Conservation (phyloP, 2,797 vertebrate genomes). For the Astyanax mexicanus region DNA sequence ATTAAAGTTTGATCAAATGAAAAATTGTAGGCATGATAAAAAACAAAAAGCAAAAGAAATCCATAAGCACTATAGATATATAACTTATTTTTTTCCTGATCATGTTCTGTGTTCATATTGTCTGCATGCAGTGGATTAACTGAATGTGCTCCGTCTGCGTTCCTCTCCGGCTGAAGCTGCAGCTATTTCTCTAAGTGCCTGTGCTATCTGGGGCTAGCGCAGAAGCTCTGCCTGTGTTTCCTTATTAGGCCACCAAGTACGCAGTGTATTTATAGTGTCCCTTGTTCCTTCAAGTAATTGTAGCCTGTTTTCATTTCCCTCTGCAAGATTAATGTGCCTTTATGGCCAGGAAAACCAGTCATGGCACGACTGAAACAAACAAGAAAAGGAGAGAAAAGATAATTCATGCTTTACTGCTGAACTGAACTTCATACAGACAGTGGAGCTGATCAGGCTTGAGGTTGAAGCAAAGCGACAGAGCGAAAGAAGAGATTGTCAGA, state of each 20-base stretch:
- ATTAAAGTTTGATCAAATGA: too few species aligned
- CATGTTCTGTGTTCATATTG: neutral
- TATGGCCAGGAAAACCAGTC: slow-evolving; percentile 7
- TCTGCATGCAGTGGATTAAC: slow-evolving; percentile 1
- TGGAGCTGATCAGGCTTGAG: neutral
- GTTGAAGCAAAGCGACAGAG: neutral
- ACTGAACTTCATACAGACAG: neutral
- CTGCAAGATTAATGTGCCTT: slow-evolving; percentile 61
- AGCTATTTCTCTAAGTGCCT: slow-evolving; percentile 24
- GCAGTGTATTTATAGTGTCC: slow-evolving; percentile 78
- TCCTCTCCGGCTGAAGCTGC: slow-evolving; percentile 6
- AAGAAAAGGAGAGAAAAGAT: neutral
- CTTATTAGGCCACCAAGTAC: slow-evolving; percentile 76
- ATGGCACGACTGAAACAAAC: neutral
- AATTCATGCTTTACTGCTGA: neutral
- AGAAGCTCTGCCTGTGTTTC: slow-evolving; percentile 63
- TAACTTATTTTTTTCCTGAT: neutral
- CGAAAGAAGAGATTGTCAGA: neutral
- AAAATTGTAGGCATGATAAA: too few species aligned
- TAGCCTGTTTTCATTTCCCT: slow-evolving; percentile 69
- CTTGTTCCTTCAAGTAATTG: slow-evolving; percentile 73
- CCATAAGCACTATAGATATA: too few species aligned
- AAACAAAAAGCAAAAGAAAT: too few species aligned
- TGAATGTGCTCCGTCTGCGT: slow-evolving; percentile 12
- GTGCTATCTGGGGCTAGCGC: slow-evolving; percentile 24